A percentile compares a stretch with the other conserved stretches of the same genome.
Conservation (phyloP, 2,113 vertebrate genomes). For the Artemisiospiza belli region DNA sequence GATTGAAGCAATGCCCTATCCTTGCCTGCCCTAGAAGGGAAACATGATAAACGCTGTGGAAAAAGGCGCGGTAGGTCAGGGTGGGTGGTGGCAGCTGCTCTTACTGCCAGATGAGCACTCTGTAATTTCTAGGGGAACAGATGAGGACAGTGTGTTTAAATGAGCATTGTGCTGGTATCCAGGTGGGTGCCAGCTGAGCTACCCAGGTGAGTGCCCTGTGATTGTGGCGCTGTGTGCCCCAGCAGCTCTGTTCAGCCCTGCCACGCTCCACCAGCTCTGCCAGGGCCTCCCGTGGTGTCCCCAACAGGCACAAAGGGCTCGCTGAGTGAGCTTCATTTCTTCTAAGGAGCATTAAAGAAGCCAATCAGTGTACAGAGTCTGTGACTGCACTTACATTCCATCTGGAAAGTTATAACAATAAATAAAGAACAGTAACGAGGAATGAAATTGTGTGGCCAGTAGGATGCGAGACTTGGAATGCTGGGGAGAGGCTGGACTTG, state of each 20-base stretch:
- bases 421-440: neutral
- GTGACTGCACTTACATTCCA: neutral
- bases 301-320: neutral
- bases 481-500: neutral
- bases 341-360: neutral
- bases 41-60: rapidly evolving
- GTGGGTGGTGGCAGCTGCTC: neutral
- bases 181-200: neutral
- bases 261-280: rapidly evolving
- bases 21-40: neutral
- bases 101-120: neutral
- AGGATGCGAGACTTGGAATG: neutral
- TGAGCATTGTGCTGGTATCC: neutral
- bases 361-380: neutral
- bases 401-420: neutral
- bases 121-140: neutral
- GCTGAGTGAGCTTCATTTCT: neutral
- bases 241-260: neutral
- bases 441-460: neutral
- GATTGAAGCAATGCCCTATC: neutral
- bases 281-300: rapidly evolving
- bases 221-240: rapidly evolving
- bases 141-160: neutral
- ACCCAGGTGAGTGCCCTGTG: neutral
- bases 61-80: neutral